Conservation (phyloP, 2,113 vertebrate species). For the Trogon melanurus region DNA sequence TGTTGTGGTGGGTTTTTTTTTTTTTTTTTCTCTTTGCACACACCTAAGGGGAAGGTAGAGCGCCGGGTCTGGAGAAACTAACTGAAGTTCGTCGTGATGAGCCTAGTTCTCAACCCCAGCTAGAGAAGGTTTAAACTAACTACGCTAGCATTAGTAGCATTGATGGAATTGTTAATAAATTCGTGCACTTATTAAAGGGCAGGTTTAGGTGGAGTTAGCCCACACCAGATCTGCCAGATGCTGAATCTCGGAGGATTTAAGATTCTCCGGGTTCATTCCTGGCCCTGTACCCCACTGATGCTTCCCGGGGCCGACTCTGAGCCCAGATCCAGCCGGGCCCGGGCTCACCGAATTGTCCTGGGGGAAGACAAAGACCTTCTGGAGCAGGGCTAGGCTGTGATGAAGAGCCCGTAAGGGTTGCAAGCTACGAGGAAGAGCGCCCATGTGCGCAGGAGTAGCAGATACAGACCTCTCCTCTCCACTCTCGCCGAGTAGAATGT, state of each 20-base stretch:
- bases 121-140: no score
- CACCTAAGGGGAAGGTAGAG: not conserved
- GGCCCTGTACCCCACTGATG: not conserved
- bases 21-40: fast-evolving
- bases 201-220: not conserved
- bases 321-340: not conserved
- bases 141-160: fast-evolving
- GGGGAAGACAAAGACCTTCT: not conserved
- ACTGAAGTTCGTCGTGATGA: not conserved
- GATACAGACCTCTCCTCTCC: not conserved
- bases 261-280: not conserved
- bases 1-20: no score
- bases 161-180: not conserved
- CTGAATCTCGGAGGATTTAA: not conserved
- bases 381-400: not conserved
- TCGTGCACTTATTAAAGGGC: not conserved
- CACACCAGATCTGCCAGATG: not conserved
- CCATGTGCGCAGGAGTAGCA: not conserved
- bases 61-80: fast-evolving
- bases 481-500: fast-evolving
- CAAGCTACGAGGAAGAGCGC: fast-evolving
- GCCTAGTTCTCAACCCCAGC: fast-evolving
- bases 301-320: not conserved
- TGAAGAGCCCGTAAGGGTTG: not conserved
- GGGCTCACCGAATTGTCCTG: not conserved